Conservation (phyloP, 2,888 invertebrate species). For the Serripes groenlandicus region DNA sequence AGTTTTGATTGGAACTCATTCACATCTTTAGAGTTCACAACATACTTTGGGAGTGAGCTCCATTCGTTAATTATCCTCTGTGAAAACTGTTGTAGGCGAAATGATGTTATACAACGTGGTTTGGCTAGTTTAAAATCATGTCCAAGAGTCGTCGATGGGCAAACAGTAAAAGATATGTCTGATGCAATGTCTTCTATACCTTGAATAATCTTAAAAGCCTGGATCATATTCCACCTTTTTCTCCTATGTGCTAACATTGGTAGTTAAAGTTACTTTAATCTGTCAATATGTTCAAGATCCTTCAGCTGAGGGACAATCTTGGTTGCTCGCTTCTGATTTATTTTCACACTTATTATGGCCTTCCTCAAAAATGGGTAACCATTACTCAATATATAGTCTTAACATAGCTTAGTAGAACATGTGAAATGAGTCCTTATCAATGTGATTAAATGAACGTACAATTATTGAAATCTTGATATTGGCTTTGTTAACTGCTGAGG, state of each 20-base stretch:
- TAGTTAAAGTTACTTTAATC: slow-evolving; percentile 13
- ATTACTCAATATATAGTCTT: neutral
- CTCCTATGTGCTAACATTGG: slow-evolving; percentile 21
- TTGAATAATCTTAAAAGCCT: slow-evolving; percentile 17
- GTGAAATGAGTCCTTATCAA: neutral
- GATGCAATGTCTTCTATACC: slow-evolving; percentile 15
- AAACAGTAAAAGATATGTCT: slow-evolving; percentile 6
- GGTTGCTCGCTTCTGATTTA: slow-evolving; percentile 9
- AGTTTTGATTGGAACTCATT: slow-evolving; percentile 8
- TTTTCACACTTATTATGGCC: slow-evolving; percentile 7
- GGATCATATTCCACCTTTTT: slow-evolving; percentile 14
- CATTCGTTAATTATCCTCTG: slow-evolving; percentile 13
- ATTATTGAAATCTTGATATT: neutral
- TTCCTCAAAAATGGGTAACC: slow-evolving; percentile 15
- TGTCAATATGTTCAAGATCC: neutral
- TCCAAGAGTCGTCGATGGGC: neutral
- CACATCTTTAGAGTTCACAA: slow-evolving; percentile 6
- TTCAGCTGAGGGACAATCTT: slow-evolving; percentile 9
- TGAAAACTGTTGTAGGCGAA: slow-evolving; percentile 9
- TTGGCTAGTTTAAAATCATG: slow-evolving; percentile 2
- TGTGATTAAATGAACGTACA: neutral
- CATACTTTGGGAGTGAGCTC: neutral
- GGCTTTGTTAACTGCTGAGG: neutral
- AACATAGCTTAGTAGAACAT: neutral
- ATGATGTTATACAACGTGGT: slow-evolving; percentile 12